Percentiles rank a stretch among this genome's conserved stretches.
phyloP scores from a whole-genome alignment of 2,113 vertebrate genomes.

The Pomatorhinus ruficollis region DNA sequence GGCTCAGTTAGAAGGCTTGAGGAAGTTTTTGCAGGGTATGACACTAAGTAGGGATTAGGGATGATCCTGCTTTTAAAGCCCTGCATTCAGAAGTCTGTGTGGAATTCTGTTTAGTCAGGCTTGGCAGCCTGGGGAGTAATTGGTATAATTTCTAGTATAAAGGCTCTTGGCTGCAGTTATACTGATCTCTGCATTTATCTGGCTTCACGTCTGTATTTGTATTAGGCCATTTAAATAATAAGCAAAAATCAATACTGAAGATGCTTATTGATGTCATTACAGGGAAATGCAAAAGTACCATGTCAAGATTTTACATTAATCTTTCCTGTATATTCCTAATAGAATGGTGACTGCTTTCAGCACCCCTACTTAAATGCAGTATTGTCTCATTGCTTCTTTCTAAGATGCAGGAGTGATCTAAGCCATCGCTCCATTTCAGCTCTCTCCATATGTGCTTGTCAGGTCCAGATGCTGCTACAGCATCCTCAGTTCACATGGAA shows the following conservation, averaged over 20 bases:
- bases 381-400: background rate
- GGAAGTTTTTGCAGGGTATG: background rate
- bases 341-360: background rate
- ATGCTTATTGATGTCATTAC: background rate
- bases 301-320: background rate
- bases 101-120: background rate
- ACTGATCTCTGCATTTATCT: conserved; percentile 7
- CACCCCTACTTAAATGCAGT: background rate
- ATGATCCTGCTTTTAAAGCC: background rate
- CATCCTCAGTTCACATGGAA: background rate
- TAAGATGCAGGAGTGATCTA: background rate
- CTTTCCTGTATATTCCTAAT: background rate
- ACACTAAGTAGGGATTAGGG: background rate
- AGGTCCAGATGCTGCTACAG: background rate
- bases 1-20: background rate
- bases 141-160: background rate
- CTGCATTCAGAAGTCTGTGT: background rate
- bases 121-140: background rate
- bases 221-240: conserved; percentile 27
- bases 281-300: background rate
- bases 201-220: background rate
- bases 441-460: background rate
- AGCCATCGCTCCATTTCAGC: background rate
- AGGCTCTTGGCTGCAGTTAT: background rate
- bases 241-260: conserved; percentile 26